A percentile compares a stretch with the other conserved stretches of the same genome.
These are phyloP conservation scores for Sphecodes monilicornis DNA, from an alignment of 2,888 invertebrate genomes.

Conservation along the genomic window DNA sequence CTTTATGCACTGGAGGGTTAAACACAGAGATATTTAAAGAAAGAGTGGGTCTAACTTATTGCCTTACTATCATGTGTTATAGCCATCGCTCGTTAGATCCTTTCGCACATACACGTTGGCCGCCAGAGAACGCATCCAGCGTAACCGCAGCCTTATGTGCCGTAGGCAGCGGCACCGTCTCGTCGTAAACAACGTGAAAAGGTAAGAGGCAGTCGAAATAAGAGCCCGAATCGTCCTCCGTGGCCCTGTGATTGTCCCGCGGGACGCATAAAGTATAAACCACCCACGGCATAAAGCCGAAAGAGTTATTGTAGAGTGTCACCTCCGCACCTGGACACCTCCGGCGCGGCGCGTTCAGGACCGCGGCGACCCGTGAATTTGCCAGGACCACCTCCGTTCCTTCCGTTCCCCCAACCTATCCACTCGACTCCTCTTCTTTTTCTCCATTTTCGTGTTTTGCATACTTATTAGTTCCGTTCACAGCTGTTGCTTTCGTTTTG, in stretches of 20 bases:
- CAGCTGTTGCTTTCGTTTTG: conserved; percentile 28
- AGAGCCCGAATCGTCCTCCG: conserved; percentile 76
- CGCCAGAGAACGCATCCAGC: neutral
- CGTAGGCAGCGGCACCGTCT: conserved; percentile 67
- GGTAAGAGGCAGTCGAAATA: conserved; percentile 70
- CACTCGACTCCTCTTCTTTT: conserved; percentile 5
- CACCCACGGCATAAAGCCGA: conserved; percentile 82
- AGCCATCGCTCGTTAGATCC: neutral
- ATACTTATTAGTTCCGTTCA: conserved; percentile 46
- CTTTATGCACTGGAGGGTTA: too few relatives aligned
- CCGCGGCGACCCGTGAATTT: conserved; percentile 66
- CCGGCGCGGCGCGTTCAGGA: conserved; percentile 45
- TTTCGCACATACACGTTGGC: neutral
- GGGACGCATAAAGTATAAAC: conserved; percentile 79
- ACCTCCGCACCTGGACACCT: conserved; percentile 78
- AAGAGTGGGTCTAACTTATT: neutral
- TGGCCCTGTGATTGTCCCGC: conserved; percentile 76
- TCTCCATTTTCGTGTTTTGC: conserved; percentile 42
- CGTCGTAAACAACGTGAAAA: conserved; percentile 77
- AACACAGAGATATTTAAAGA: too few relatives aligned
- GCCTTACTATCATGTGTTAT: neutral
- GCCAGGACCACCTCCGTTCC: conserved; percentile 51
- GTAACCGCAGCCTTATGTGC: conserved; percentile 29
- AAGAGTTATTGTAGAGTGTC: conserved; percentile 80
- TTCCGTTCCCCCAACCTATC: conserved; percentile 10